Evolutionary conservation across 1,140 invertebrate genomes (phyloP).

Genomic region (Calephelis virginiensis): DNA sequence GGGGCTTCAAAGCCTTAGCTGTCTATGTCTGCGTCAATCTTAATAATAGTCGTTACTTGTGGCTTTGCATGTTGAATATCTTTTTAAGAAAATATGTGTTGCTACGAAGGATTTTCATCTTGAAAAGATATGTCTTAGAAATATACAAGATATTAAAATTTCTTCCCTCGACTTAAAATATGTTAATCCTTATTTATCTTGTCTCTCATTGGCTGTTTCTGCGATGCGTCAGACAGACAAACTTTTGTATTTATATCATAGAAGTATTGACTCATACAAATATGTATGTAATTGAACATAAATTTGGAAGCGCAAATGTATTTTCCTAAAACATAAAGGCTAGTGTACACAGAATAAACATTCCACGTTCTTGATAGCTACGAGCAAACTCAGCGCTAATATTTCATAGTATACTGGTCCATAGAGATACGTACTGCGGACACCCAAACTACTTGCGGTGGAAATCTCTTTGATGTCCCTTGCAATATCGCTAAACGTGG

Average conservation of each 20-base stretch:
- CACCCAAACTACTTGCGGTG: conserved; percentile 19
- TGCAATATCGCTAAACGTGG: conserved; percentile 15
- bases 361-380: not conserved
- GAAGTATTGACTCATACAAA: too few species aligned
- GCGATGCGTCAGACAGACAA: too few species aligned
- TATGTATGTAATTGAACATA: too few species aligned
- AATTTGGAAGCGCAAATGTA: too few species aligned
- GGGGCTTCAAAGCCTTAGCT: not conserved
- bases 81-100: conserved; percentile 11
- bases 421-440: conserved; percentile 7
- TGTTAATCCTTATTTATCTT: too few species aligned
- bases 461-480: conserved; percentile 19
- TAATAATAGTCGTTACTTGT: conserved; percentile 15
- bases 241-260: too few species aligned
- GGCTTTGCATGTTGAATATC: conserved; percentile 16
- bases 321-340: not conserved
- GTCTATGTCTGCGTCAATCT: conserved; percentile 8
- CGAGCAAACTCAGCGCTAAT: conserved; percentile 4
- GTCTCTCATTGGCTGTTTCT: too few species aligned
- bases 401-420: conserved; percentile 13
- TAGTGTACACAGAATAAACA: conserved; percentile 2
- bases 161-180: too few species aligned
- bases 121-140: not conserved
- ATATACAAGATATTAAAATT: not conserved
- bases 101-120: conserved; percentile 5